Base-by-base conservation (phyloP, 2,888 invertebrate species). In the Petrolisthes manimaculis region DNA sequence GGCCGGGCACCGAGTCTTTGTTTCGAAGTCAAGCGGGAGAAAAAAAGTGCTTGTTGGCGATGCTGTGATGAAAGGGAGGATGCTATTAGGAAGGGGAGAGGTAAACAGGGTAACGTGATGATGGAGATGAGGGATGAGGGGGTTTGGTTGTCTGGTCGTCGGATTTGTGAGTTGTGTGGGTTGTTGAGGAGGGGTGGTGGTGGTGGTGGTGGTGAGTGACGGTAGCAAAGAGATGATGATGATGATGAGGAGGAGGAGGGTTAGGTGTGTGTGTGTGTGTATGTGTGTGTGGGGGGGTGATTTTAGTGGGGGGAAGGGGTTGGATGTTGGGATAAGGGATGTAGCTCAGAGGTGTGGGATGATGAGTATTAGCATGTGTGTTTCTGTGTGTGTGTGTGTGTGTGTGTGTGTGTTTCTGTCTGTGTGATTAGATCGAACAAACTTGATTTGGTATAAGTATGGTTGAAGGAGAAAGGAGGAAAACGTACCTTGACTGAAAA, bases 31-130 rank as follows among this genome's bases (percentile, higher is more conserved):
- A 78, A n/a, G 51, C 51, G 54, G 37, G 51, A 53, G 78, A 78
- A 78, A 78, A 75, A 78, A 78, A n/a, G n/a, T n/a, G n/a, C n/a
- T n/a, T n/a, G n/a, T n/a, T n/a, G 51, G 51, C 51, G 77, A 77
- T 77, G 12, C 12, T 6, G 37, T 6, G 77, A 53, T 77, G 78
- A 78, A 54, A 51, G 78, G n/a, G 4, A 51, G 78, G 54, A 51
- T 53, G 78, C 71, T 71, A 71, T 53, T 51, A 54, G 3, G 9
- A 21, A 75, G 75, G n/a, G 1, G 75, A 6, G 75, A 75, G 75
- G 8, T 61, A 61, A 61, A 8, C 14, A 61, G 8, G 67, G 14
- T 61, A 61, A 61, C 18, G 21, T 71, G 18, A 5, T n/a, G 18
- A 5, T 8, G 6, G 21, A 71, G 5, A 9, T 71, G 18, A 71